These are phyloP conservation scores for Galeruca laticollis DNA, from an alignment of 2,888 invertebrate species.

Conservation along the genomic window DNA sequence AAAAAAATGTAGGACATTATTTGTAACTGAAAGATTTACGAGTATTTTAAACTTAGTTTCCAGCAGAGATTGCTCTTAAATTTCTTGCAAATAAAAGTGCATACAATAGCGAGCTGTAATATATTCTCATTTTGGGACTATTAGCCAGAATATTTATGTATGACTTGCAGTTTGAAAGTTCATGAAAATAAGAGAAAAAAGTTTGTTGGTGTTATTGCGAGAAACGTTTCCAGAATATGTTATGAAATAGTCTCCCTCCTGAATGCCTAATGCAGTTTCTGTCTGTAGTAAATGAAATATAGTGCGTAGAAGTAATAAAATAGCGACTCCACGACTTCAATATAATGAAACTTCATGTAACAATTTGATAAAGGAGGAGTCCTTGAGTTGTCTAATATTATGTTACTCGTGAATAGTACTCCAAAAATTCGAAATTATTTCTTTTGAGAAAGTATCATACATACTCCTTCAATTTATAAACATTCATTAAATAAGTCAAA, in stretches of 20 bases:
- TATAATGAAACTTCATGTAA: too few relatives aligned
- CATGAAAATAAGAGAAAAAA: not conserved
- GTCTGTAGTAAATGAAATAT: too few relatives aligned
- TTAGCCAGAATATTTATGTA: not conserved
- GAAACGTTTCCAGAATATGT: not conserved
- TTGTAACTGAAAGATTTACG: constrained; percentile 34
- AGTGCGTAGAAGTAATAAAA: too few relatives aligned
- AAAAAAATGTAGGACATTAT: constrained; percentile 36
- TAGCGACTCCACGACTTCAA: too few relatives aligned
- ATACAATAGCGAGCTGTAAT: not conserved
- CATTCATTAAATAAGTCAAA: too few relatives aligned
- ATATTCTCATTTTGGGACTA: not conserved
- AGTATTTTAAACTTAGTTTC: constrained; percentile 31
- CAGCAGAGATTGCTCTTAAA: constrained; percentile 18
- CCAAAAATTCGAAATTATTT: too few relatives aligned
- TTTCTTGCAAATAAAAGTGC: not conserved
- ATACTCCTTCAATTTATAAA: too few relatives aligned
- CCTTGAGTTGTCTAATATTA: too few relatives aligned
- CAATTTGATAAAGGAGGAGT: too few relatives aligned
- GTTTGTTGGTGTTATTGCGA: too few relatives aligned
- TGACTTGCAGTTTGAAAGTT: not conserved
- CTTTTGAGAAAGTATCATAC: too few relatives aligned
- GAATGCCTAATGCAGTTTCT: not conserved
- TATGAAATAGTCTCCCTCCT: not conserved
- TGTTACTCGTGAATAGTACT: too few relatives aligned